Evolutionary conservation across 2,888 invertebrate species (phyloP), one percentile per base, ranked within the genome.

Genomic region (Pycnomerus fuliginosus): DNA sequence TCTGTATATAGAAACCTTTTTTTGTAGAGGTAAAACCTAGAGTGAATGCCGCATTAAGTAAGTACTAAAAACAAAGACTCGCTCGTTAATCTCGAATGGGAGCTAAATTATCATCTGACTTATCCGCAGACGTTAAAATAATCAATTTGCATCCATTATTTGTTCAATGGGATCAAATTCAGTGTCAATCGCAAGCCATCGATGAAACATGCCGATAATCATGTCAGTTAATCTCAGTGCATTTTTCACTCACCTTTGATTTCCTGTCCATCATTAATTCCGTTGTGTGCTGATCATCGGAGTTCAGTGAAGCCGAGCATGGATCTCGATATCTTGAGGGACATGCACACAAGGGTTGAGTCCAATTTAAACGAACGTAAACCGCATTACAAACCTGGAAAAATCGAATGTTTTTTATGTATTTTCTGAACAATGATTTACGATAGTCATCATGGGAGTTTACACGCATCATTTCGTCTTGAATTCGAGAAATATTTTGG

Each of bases 311-410:
- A 31, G 91, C 92, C 35, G 92, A 93, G 74, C 93, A 94, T 25
- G 92, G 92, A 74, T 91, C 90, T 59, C 89, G 78, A 75, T 91
- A 90, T 61, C 90, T 80, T 54, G 87, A 83, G 29, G 93, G 90
- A 73, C 94, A 94, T 49, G 92, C 91, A 74, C 93, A 94, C 48
- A 94, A 76, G 2, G 92, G 93, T 71, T 93, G 93, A 33, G 92
- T 93, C 76, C 90, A 91, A 76, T 94, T 93, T 53, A 93, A 75
- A 45, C 93, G 79, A 43, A 92, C 89, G 75, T 93, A 94, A 49
- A 94, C 92, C 1, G 94, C 93, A 71, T 92, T 93, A 75, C 93
- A 94, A 56, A 90, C 90, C 86, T 87, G 73, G 24, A 72, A 72
- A 33, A 33, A 32, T 28, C 39, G 12, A 50, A 13, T 45, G 30